Base-by-base conservation (phyloP, 1,140 invertebrate species). In the Aphis craccivora region DNA sequence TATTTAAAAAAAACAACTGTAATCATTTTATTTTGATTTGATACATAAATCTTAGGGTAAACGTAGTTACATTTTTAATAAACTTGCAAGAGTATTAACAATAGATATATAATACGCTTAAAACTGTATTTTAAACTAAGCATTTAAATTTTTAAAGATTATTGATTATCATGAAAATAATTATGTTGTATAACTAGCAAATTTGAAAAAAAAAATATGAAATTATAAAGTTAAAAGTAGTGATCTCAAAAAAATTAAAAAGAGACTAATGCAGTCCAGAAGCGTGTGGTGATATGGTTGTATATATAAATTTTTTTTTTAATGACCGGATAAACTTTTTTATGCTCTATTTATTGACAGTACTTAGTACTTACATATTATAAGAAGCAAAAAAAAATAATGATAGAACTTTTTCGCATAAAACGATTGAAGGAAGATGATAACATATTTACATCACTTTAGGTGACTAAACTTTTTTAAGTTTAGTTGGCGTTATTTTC, bases 271-370 rank as follows among this genome's bases (percentile, higher is more conserved):
- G 30, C n/a, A 76, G 60, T n/a, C 14, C 11, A 76, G 2, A 35
- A 76, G 60, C 60, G 1, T 4, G 4, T n/a, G 14, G 30, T 67
- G 14, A 76, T 35, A n/a, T 76, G 60, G 14, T n/a, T n/a, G n/a
- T 76, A n/a, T n/a, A n/a, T 67, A n/a, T 76, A 76, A n/a, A n/a
- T n/a, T n/a, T n/a, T 40, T 45, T 76, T n/a, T 76, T 76, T 76
- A n/a, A 76, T 14, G 60, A 76, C n/a, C 60, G 23, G 30, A n/a
- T 76, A 76, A 67, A 76, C n/a, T 76, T 76, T 67, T 76, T 76
- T 76, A 14, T 76, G 30, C 14, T 76, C 60, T 67, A 67, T 67
- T 67, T 67, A 25, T 67, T 30, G 30, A n/a, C 30, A 76, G 22
- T 76, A 9, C 14, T 76, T 76, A 76, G 22, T 76, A 9, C 14